Conservation (phyloP, 1,140 invertebrate species). For the Hyles euphorbiae region DNA sequence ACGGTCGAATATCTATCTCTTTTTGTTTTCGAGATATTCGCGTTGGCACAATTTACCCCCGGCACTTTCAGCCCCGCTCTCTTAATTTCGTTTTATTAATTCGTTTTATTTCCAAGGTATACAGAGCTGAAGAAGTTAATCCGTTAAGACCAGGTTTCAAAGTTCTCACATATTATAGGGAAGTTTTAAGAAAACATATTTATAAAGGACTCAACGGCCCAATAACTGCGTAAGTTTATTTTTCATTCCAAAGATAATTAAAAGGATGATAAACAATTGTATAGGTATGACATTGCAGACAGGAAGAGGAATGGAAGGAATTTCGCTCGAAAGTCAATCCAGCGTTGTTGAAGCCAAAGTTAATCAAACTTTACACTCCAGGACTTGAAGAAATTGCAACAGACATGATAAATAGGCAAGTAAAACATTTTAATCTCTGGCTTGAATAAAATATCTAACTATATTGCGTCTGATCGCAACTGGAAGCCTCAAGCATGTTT, state of each 20-base stretch:
- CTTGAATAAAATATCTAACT: no score
- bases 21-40: no score
- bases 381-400: constrained; percentile 43
- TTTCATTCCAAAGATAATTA: neutral
- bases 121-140: constrained; percentile 42
- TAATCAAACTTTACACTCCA: constrained; percentile 54
- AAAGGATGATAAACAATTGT: neutral
- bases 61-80: no score
- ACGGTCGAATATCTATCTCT: no score
- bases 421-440: neutral
- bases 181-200: constrained; percentile 32
- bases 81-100: no score
- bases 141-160: constrained; percentile 52
- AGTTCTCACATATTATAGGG: constrained; percentile 45
- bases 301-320: constrained; percentile 52
- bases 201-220: constrained; percentile 45
- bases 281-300: constrained; percentile 27
- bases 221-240: constrained; percentile 43
- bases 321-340: constrained; percentile 63
- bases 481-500: no score
- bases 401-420: constrained; percentile 46
- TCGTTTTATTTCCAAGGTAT: constrained; percentile 31
- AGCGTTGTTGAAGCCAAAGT: constrained; percentile 51
- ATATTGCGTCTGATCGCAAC: no score
- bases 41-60: no score